These are phyloP conservation scores for Philopotamus ludificatus DNA, from an alignment of 1,140 invertebrate species.

Conservation along the genomic window DNA sequence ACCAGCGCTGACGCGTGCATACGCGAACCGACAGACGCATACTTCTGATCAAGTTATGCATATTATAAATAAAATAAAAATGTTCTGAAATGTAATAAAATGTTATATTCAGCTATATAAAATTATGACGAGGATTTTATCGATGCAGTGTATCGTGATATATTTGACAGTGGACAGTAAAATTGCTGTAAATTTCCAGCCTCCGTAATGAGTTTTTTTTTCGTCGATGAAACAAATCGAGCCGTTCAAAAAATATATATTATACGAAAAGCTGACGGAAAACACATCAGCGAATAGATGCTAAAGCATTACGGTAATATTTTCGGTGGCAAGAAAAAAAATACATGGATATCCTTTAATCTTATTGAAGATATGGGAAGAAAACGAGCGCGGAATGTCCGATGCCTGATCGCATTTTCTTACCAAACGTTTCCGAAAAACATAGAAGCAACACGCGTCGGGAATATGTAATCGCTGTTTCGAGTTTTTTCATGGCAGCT, in stretches of 20 bases:
- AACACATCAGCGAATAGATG: slow-evolving; percentile 17
- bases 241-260: too few species aligned
- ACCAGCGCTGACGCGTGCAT: slow-evolving; percentile 3
- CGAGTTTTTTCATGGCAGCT: slow-evolving; percentile 9
- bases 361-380: slow-evolving; percentile 35
- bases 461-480: slow-evolving; percentile 33
- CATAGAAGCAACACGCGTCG: slow-evolving; percentile 30
- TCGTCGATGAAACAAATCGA: slow-evolving; percentile 20
- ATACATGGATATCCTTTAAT: slow-evolving; percentile 33
- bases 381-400: slow-evolving; percentile 33
- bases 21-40: not conserved
- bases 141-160: too few species aligned
- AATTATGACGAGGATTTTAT: not conserved
- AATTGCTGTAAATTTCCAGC: too few species aligned
- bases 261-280: too few species aligned
- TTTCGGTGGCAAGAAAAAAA: slow-evolving; percentile 23
- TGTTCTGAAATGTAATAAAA: not conserved
- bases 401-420: slow-evolving; percentile 33
- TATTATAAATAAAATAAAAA: not conserved
- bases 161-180: too few species aligned
- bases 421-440: slow-evolving; percentile 29
- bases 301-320: slow-evolving; percentile 18
- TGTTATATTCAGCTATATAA: not conserved
- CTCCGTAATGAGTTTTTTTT: too few species aligned
- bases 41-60: not conserved